Evolutionary conservation across 1,140 invertebrate genomes (phyloP), one percentile per base, ranked within the genome.

Genomic region (Danaus melanippus): DNA sequence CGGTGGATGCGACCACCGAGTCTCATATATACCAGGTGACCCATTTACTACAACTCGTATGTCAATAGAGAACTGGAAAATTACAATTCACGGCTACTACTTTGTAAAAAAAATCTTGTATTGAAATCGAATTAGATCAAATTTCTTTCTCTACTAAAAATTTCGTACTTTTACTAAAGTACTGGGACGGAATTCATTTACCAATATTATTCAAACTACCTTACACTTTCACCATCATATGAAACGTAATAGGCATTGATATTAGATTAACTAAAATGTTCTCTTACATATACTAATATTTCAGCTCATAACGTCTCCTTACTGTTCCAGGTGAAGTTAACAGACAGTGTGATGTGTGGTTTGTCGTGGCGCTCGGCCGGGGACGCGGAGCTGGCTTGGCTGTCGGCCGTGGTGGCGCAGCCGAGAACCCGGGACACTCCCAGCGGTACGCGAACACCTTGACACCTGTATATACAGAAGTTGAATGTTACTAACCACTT

Each of bases 21-120:
- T 97, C 95, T 6, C 96, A 99, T 73, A 99, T 99, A 70, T 99
- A 98, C 84, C 98, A 99, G 89, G 97, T 98, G 71, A 79, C 67
- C 56, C 11, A 7, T 11, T 50, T 41, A 12, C 10, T 15, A 12
- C n/a, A 8, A 12, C 12, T 11, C 12, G 1, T 46, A 46, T 12
- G 9, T n/a, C 10, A 44, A 44, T 12, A 32, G 21, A 9, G 4
- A 10, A 44, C 43, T n/a, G 9, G 7, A 44, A 12, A 44, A 44
- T 44, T 7, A 44, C 10, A 32, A 32, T 32, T 32, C 21, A 5
- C 21, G 4, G 4, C 21, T 7, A 32, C 7, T 0, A 32, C 7
- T 7, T 32, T 0, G n/a, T n/a, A 3, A 32, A 32, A 32, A 5
- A 32, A 32, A 32, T 15, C 15, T 15, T 32, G 21, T 32, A 5